Evolutionary conservation across 37 sponge, comb jelly and placozoan genomes (phyloP).

Genomic region (Spongilla lacustris): DNA sequence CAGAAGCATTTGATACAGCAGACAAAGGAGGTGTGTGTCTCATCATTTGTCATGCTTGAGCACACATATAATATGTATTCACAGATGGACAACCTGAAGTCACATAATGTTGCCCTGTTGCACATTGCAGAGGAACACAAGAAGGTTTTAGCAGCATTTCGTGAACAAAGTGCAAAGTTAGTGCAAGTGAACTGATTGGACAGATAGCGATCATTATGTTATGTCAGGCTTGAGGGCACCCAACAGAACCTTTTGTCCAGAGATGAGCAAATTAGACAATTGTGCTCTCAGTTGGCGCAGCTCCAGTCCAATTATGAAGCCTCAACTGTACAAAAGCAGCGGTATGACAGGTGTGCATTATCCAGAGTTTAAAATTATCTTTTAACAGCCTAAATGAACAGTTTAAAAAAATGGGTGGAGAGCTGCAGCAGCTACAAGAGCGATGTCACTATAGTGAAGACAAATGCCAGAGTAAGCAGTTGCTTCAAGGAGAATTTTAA

Average conservation of each 20-base stretch:
- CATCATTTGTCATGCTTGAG: neutral
- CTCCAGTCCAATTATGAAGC: neutral
- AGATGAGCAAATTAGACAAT: neutral
- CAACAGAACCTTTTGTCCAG: neutral
- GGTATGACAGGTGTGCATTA: neutral
- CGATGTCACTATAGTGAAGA: neutral
- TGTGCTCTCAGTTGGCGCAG: neutral
- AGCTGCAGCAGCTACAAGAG: neutral
- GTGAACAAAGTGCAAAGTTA: conserved; percentile 15
- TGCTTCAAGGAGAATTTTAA: neutral
- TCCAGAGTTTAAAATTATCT: neutral
- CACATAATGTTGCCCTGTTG: neutral
- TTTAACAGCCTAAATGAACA: neutral
- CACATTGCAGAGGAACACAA: conserved; percentile 5
- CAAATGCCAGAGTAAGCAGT: neutral
- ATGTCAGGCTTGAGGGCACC: conserved; percentile 2
- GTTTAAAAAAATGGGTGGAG: neutral
- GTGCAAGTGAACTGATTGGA: neutral
- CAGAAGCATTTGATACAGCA: neutral
- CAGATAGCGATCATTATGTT: neutral
- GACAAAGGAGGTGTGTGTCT: neutral
- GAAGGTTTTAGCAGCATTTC: neutral
- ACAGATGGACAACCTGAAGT: conserved; percentile 2
- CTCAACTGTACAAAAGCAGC: neutral
- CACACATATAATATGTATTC: neutral